Percentiles rank a stretch among this genome's conserved stretches.
Evolutionary conservation across 2,888 invertebrate species (phyloP).

Genomic region (Eurytoma californica): DNA sequence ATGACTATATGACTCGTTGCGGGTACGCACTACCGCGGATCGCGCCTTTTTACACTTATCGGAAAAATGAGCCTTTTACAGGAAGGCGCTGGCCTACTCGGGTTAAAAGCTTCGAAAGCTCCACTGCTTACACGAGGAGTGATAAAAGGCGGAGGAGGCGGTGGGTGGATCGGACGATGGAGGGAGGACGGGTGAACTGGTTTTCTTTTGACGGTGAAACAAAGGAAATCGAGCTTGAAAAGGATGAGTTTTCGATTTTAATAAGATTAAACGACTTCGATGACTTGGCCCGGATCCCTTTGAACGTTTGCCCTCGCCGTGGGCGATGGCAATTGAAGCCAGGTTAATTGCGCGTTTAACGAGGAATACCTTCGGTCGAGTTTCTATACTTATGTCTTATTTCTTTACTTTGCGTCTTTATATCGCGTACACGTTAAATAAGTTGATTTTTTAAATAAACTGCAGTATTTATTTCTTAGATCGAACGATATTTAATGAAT

Average conservation of each 20-base stretch:
- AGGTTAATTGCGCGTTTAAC: no score
- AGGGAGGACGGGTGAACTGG: no score
- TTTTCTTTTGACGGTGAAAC: not conserved
- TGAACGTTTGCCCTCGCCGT: slow-evolving; percentile 9
- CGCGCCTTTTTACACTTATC: not conserved
- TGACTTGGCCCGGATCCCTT: not conserved
- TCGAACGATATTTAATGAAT: no score
- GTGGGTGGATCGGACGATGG: no score
- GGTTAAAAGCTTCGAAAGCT: slow-evolving; percentile 8
- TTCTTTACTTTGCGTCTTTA: no score
- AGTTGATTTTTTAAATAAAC: no score
- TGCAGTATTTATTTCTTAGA: no score
- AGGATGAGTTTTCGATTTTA: slow-evolving; percentile 7
- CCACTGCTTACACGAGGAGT: no score
- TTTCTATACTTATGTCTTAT: no score
- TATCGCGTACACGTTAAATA: no score
- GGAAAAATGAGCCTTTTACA: not conserved
- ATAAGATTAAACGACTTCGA: slow-evolving; percentile 4
- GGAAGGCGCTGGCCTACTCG: not conserved
- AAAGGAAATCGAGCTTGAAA: not conserved
- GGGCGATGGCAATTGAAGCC: no score
- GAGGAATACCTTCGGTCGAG: no score
- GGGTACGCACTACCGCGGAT: not conserved
- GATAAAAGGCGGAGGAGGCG: not conserved
- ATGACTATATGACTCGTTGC: not conserved